phyloP scores from a whole-genome alignment of 1,140 invertebrate species.

The Chelonus insularis region DNA sequence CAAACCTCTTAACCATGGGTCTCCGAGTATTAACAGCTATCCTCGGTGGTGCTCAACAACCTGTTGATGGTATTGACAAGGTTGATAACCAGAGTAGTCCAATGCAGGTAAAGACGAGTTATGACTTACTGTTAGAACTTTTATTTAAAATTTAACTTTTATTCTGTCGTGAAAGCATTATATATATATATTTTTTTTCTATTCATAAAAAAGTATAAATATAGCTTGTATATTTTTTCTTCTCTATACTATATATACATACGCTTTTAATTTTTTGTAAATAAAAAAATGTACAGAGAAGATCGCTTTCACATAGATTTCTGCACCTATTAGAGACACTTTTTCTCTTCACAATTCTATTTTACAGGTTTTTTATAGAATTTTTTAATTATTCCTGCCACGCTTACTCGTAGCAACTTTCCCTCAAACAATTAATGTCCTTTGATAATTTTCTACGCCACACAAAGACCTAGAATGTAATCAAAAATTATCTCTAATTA shows the following conservation, averaged over 20 bases:
- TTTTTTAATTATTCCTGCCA: constrained; percentile 4
- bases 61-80: constrained; percentile 82
- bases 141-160: no score
- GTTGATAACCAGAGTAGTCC: constrained; percentile 79
- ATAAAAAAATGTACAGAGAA: constrained; percentile 15
- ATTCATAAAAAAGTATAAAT: no score
- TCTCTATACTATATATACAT: background rate
- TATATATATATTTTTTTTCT: no score
- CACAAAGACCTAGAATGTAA: constrained; percentile 1
- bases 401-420: constrained; percentile 22
- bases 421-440: constrained; percentile 1
- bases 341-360: constrained; percentile 11
- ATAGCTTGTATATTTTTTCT: no score
- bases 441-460: constrained; percentile 11
- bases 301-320: constrained; percentile 20
- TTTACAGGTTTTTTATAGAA: constrained; percentile 12
- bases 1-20: constrained; percentile 79
- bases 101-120: constrained; percentile 72
- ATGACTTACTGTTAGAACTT: background rate
- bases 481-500: background rate
- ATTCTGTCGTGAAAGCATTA: no score
- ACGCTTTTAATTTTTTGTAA: constrained; percentile 25
- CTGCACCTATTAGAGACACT: constrained; percentile 6
- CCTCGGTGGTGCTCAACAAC: constrained; percentile 70
- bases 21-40: constrained; percentile 82